Evolutionary conservation across 2,113 vertebrate species (phyloP), one percentile per base, ranked within the genome.

Genomic region (Paradoxurus hermaphroditus): DNA sequence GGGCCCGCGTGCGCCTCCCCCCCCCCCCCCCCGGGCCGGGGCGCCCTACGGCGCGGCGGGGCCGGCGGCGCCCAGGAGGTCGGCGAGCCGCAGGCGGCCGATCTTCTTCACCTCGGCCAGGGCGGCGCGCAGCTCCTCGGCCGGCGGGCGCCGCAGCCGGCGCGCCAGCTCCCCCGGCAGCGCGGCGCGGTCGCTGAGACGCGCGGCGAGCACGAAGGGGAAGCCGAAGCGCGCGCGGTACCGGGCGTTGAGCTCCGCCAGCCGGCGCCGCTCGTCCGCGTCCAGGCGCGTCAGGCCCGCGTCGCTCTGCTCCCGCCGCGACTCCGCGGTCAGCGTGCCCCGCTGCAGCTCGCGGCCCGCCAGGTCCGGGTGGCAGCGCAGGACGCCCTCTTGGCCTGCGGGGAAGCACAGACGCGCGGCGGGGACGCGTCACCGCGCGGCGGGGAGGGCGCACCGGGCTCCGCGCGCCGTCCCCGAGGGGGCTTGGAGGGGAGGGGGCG

Each of bases 41-140:
- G 18, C 1, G 4, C 68, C 4, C 97, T 94, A 98, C 53, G 98
- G 90, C 39, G 97, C 96, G 92, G 98, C 97, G 0, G 53, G 41
- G 29, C 81, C 39, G 0, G 46, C 5, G 4, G 53, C 4, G 6
- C 78, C 29, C 5, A 97, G 65, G 5, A 99, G 98, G 44, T 95
- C 96, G 5, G 97, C 97, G 7, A 99, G 97, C 14, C 99, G 98
- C 89, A 99, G 97, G 90, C 77, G 98, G 72, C 98, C 98, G 81
- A 99, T 99, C 97, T 99, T 99, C 97, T 99, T 99, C 96, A 99
- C 99, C 96, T 99, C 99, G 41, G 97, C 98, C 75, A 99, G 98
- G 31, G 98, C 99, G 6, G 96, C 95, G 67, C 83, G 96, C 77
- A 98, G 98, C 97, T 99, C 99, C 73, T 53, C 93, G 4, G 88